Conservation (phyloP, 2,113 vertebrate genomes). For the Microcebus tavaratra region DNA sequence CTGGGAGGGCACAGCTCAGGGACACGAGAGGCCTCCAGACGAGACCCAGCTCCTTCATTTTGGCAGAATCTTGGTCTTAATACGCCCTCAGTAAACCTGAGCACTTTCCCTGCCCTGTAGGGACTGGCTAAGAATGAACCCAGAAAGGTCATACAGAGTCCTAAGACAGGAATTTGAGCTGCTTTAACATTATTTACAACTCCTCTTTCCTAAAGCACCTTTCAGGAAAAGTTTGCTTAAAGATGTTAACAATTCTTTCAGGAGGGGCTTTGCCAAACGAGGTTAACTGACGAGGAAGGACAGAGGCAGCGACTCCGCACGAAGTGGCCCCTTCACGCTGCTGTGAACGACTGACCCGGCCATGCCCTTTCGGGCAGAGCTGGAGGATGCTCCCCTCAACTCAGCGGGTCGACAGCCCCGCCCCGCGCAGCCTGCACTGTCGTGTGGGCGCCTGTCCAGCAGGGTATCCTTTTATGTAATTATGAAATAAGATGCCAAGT, state of each 20-base stretch:
- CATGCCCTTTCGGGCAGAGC: not conserved
- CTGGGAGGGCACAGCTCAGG: not conserved
- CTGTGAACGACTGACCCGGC: not conserved
- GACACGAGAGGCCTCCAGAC: not conserved
- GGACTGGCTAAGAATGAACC: not conserved
- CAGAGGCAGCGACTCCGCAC: not conserved
- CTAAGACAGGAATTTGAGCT: not conserved
- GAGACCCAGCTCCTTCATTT: not conserved
- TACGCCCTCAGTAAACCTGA: not conserved
- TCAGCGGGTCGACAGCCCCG: not conserved
- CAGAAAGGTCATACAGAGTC: not conserved
- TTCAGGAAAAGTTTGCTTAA: not conserved
- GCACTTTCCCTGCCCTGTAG: not conserved
- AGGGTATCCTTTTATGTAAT: not conserved
- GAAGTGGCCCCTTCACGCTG: not conserved
- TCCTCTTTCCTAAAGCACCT: not conserved
- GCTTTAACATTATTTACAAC: not conserved
- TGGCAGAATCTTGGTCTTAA: not conserved
- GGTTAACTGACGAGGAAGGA: not conserved
- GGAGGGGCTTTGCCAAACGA: not conserved
- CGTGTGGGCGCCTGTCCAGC: not conserved
- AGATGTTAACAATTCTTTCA: not conserved
- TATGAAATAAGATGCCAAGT: slow-evolving; percentile 43
- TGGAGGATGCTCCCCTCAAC: not conserved
- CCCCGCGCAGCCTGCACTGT: not conserved